phyloP scores from a whole-genome alignment of 2,113 vertebrate species.

The Neodontobutis hainanensis region DNA sequence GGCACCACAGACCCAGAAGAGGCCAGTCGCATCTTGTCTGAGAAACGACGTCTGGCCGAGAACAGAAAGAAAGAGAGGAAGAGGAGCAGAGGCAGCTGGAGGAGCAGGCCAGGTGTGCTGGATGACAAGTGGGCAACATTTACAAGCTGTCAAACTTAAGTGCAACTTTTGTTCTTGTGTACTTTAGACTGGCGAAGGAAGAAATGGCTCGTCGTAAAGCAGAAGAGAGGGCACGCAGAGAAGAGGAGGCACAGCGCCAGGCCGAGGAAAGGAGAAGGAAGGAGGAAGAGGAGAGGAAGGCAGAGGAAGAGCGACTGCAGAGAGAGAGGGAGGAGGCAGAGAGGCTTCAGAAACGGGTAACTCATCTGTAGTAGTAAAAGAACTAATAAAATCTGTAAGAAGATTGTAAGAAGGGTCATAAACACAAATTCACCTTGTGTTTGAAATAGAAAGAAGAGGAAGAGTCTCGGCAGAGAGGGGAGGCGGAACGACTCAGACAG shows the following conservation, averaged over 20 bases:
- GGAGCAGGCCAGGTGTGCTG: conserved; percentile 84
- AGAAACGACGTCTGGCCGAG: conserved; percentile 92
- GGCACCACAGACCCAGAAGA: conserved; percentile 94
- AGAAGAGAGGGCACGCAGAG: conserved; percentile 83
- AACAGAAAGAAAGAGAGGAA: conserved; percentile 91
- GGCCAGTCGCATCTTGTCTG: conserved; percentile 88
- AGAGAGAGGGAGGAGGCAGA: conserved; percentile 83
- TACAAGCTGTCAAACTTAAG: neutral
- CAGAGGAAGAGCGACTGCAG: conserved; percentile 81
- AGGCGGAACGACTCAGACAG: conserved; percentile 83
- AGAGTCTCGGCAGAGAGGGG: conserved; percentile 87
- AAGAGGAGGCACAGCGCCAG: conserved; percentile 83
- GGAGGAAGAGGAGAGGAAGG: conserved; percentile 78
- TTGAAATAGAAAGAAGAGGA: conserved; percentile 84
- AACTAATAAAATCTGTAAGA: neutral
- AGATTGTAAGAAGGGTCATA: neutral
- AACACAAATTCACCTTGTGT: neutral
- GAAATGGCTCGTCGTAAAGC: conserved; percentile 86
- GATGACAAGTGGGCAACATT: neutral
- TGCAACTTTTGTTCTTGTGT: neutral
- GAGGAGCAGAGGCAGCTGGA: conserved; percentile 84
- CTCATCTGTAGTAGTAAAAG: neutral
- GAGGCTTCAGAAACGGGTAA: conserved; percentile 88
- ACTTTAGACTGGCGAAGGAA: conserved; percentile 84
- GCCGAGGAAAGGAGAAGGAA: conserved; percentile 77